A percentile compares a stretch with the other conserved stretches of the same genome.
Conservation (phyloP, 30 jellyfish, hydroid and myxozoan species). For the Chrysaora quinquecirrha region DNA sequence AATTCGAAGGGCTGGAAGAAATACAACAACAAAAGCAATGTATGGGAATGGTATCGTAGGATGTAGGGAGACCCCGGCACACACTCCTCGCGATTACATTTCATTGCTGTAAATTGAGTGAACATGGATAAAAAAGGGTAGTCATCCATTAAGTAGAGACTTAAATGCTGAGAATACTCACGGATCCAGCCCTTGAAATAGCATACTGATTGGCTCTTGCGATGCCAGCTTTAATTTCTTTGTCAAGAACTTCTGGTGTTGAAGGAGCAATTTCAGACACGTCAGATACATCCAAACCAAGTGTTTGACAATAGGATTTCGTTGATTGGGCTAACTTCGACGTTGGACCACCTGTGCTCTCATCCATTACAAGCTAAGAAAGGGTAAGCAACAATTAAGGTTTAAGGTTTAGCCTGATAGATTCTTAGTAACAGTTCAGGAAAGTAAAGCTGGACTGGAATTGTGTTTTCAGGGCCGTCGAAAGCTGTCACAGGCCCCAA, state of each 20-base stretch:
- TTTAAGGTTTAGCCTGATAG: too few species aligned
- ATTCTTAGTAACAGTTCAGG: too few species aligned
- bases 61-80: too few species aligned
- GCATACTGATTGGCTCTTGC: constrained; percentile 84
- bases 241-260: constrained; percentile 75
- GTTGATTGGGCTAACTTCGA: constrained; percentile 70
- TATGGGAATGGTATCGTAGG: too few species aligned
- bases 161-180: constrained; percentile 15
- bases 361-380: constrained; percentile 74
- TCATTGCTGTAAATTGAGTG: background rate
- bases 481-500: too few species aligned
- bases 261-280: constrained; percentile 72
- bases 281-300: constrained; percentile 75
- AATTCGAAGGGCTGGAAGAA: too few species aligned
- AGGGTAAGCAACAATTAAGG: too few species aligned
- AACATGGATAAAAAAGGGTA: background rate
- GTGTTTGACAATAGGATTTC: constrained; percentile 40
- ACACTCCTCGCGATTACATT: too few species aligned
- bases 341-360: constrained; percentile 79
- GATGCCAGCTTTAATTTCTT: constrained; percentile 86
- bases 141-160: too few species aligned
- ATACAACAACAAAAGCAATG: too few species aligned
- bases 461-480: too few species aligned
- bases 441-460: too few species aligned
- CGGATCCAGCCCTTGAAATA: constrained; percentile 92